Conservation (phyloP, 1,140 invertebrate species). For the Orius laevigatus region DNA sequence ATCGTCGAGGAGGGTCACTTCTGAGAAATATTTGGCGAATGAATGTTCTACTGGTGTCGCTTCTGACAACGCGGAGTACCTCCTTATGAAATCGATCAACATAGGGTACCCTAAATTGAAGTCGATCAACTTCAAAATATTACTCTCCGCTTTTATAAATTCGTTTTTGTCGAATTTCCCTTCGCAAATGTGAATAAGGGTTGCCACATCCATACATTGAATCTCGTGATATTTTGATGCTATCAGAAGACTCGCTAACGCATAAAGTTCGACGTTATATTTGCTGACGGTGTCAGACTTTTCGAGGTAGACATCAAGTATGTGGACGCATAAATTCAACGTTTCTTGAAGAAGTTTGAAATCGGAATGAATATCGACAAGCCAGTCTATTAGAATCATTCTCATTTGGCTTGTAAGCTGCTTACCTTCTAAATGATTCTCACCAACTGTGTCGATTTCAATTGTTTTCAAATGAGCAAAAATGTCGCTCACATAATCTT, state of each 20-base stretch:
- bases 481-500: no score
- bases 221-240: conserved; percentile 94
- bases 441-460: background rate
- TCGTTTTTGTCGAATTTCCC: conserved; percentile 64
- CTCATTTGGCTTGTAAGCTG: conserved; percentile 5
- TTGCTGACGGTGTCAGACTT: conserved; percentile 37
- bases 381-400: conserved; percentile 75
- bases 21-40: conserved; percentile 85
- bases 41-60: conserved; percentile 51
- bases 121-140: conserved; percentile 54
- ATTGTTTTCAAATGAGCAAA: no score
- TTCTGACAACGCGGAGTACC: background rate
- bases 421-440: background rate
- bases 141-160: conserved; percentile 69
- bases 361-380: conserved; percentile 76
- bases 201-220: conserved; percentile 59
- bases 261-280: conserved; percentile 59
- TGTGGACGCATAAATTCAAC: conserved; percentile 69
- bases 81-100: conserved; percentile 1
- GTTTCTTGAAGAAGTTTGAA: conserved; percentile 78
- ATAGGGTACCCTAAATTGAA: conserved; percentile 67
- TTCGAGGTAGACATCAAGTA: conserved; percentile 82
- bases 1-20: conserved; percentile 71
- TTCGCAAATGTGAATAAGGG: conserved; percentile 85
- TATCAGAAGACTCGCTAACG: conserved; percentile 75